Base-by-base conservation (phyloP, 2,113 vertebrate genomes). In the Pachyramphus minor region DNA sequence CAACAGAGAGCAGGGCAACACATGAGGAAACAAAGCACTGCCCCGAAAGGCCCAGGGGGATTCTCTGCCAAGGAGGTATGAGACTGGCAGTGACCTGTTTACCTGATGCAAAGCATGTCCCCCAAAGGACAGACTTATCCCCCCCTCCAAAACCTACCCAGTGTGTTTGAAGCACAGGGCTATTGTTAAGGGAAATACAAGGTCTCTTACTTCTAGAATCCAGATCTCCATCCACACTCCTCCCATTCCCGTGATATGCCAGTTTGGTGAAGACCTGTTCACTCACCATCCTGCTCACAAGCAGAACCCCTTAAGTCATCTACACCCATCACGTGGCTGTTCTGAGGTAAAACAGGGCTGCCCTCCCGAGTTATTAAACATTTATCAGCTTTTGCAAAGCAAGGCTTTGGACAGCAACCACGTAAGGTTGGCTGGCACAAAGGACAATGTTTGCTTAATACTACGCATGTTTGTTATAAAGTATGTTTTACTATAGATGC, bases 391-490 rank as follows among this genome's bases (percentile, higher is more conserved):
- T n/a, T 67, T 39, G 42, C 59, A 84, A 64, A 68, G 78, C 56
- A 39, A 62, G 42, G 39, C 50, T 84, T 47, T 21, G 37, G 63
- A 84, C 14, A 75, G 21, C 60, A 72, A 41, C 23, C 47, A 21
- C 1, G 0, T 19, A 44, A 63, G 1, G 0, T 0, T 18, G 12
- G 12, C 60, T 53, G 45, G 62, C 74, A 79, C 64, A 87, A 52
- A 72, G n/a, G 24, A 23, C 39, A 22, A 10, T 0, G 1, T 60
- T 62, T 44, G 58, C 77, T 94, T 66, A 41, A 5, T 22, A n/a
- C 4, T 45, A 42, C 0, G 0, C 17, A 11, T 0, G 2, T 52
- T 56, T 72, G 17, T 37, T 60, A 19, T 4, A 41, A 63, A 37
- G 24, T 31, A 56, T 47, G 20, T 60, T 95, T 60, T 52, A 35